Evolutionary conservation across 2,888 invertebrate genomes (phyloP).

Genomic region (Toxonevra muliebris): DNA sequence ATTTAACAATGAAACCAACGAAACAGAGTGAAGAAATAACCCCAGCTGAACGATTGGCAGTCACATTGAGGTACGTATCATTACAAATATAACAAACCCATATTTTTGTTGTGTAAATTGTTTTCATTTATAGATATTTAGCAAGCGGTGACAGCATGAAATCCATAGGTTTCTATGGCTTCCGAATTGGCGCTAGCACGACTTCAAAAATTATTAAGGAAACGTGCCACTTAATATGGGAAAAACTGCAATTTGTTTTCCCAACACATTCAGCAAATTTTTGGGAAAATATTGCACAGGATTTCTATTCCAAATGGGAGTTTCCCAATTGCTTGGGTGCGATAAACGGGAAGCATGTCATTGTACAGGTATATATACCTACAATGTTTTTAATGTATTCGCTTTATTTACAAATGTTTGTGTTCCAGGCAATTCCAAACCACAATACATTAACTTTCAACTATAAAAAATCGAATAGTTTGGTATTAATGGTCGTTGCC

Average conservation of each 20-base stretch:
- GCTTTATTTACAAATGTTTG: too few relatives aligned
- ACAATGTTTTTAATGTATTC: neutral
- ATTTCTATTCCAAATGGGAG: neutral
- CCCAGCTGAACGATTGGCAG: too few relatives aligned
- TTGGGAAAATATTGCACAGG: neutral
- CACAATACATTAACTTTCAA: slow-evolving; percentile 6
- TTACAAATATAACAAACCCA: too few relatives aligned
- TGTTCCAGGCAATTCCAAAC: slow-evolving; percentile 8
- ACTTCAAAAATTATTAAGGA: slow-evolving; percentile 7
- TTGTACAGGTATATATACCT: neutral
- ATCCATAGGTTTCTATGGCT: neutral
- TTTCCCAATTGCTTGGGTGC: slow-evolving; percentile 1
- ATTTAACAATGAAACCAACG: too few relatives aligned
- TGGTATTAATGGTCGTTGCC: slow-evolving; percentile 2
- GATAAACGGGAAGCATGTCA: neutral
- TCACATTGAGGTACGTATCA: too few relatives aligned
- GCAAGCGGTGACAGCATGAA: neutral
- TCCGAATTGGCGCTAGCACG: slow-evolving; percentile 5
- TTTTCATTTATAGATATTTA: neutral
- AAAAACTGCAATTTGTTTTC: neutral
- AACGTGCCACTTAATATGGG: slow-evolving; percentile 4
- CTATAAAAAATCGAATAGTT: slow-evolving; percentile 3
- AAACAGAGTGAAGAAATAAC: too few relatives aligned
- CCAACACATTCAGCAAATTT: neutral
- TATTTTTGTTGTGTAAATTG: neutral